These are phyloP conservation scores for Nezara viridula DNA, from an alignment of 2,888 invertebrate species.

Conservation along the genomic window DNA sequence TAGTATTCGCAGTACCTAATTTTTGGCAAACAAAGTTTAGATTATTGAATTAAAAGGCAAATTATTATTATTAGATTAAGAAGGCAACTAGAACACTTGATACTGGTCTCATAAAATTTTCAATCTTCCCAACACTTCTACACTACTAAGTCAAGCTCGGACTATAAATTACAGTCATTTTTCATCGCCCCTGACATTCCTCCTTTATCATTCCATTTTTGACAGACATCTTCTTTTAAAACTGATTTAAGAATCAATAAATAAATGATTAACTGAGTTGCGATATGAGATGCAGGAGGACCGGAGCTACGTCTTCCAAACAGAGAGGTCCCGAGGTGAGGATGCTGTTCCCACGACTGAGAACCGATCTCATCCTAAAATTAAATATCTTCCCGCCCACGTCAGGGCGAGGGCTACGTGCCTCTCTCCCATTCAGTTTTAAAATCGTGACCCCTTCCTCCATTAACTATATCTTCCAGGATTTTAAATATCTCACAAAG, in stretches of 20 bases:
- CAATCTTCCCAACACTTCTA: not conserved
- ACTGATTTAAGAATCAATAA: not conserved
- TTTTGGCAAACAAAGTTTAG: too few species aligned
- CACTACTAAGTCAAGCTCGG: not conserved
- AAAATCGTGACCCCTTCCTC: constrained; percentile 49
- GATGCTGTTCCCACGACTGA: constrained; percentile 27
- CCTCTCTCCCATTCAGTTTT: constrained; percentile 51
- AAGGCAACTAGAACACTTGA: too few species aligned
- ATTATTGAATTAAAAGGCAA: too few species aligned
- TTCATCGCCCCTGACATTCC: not conserved
- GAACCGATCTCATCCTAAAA: constrained; percentile 52
- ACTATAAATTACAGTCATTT: not conserved
- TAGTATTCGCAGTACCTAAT: too few species aligned
- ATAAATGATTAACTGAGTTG: constrained; percentile 35
- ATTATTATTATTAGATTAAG: too few species aligned
- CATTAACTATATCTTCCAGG: constrained; percentile 56
- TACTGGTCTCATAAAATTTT: too few species aligned
- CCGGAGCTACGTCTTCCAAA: not conserved
- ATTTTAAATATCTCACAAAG: constrained; percentile 51
- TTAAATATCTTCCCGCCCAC: constrained; percentile 55
- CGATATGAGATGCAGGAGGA: constrained; percentile 8
- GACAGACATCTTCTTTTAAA: not conserved
- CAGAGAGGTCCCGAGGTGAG: not conserved
- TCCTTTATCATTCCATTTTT: not conserved
- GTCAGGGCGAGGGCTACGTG: constrained; percentile 6